Base-by-base conservation (phyloP, 2,797 vertebrate species). In the Muscicapa striata region DNA sequence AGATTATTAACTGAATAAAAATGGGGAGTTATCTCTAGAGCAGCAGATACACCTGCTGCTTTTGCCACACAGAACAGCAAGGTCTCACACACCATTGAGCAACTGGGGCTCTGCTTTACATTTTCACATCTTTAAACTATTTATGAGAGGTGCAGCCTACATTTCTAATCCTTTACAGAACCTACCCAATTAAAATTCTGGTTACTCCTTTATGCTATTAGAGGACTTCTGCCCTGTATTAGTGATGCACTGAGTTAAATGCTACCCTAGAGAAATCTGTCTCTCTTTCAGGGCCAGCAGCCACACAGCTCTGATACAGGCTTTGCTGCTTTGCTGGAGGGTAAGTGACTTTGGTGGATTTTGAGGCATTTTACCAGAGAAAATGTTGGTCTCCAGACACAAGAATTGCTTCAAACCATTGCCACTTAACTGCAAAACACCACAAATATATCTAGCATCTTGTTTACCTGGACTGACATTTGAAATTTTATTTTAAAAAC, bases 91-190 rank as follows among this genome's bases (percentile, higher is more conserved):
- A 96, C 88, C 94, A 96, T 96, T 97, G 96, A 96, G 83, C 46
- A 94, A 87, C 63, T 52, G 70, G 84, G 94, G 91, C 74, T 94
- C 96, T 96, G 84, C 85, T 96, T 91, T 88, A 93, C 13, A 22
- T 95, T 95, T 97, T 94, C 14, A 24, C 26, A 94, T 90, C 94
- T 96, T 97, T 96, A 97, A 96, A 96, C 89, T 96, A 95, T 97
- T 97, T 96, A 95, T 94, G 92, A 95, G 90, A 83, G 66, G 54
- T 89, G 93, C 92, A 84, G 85, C 82, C 69, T 91, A 81, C 76
- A 73, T 95, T 94, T 96, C 95, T 96, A 96, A 95, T 93, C 68
- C 89, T 94, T 95, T 95, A 83, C 93, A 95, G 80, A 96, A 83
- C 41, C 67, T 89, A 84, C 54, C 72, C 91, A 96, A 91, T 93